phyloP scores from a whole-genome alignment of 2,113 vertebrate species.

The Channa argus region DNA sequence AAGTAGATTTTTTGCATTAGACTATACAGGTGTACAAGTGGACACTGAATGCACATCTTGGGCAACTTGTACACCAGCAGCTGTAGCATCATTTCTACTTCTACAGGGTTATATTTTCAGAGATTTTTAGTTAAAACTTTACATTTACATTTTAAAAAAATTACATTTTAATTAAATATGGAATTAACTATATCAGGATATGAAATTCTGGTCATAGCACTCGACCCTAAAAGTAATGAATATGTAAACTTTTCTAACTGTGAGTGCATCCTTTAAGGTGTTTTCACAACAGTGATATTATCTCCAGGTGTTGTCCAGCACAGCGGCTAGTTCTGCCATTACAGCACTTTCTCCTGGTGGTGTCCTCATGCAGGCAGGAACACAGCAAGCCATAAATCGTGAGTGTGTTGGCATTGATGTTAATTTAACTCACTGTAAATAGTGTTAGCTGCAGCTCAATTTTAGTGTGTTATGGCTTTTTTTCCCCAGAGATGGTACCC shows the following conservation, averaged over 20 bases:
- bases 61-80: no score
- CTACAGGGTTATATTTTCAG: no score
- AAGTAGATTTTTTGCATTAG: no score
- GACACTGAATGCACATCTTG: neutral
- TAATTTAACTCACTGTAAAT: neutral
- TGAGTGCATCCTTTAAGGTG: neutral
- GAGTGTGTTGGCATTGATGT: conserved; percentile 60
- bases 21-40: no score
- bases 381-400: conserved; percentile 97
- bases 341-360: conserved; percentile 95
- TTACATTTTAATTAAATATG: no score
- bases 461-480: neutral
- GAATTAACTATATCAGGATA: no score
- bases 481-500: conserved; percentile 92
- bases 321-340: conserved; percentile 90
- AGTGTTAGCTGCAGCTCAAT: neutral
- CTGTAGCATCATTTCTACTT: no score
- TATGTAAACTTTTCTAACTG: neutral
- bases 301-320: conserved; percentile 92
- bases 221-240: neutral
- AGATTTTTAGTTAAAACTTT: no score
- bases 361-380: conserved; percentile 92
- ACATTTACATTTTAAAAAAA: no score
- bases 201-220: no score
- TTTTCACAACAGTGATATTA: neutral